Evolutionary conservation across 2,113 vertebrate species (phyloP), one percentile per base, ranked within the genome.

Genomic region (human (Homo sapiens)): DNA sequence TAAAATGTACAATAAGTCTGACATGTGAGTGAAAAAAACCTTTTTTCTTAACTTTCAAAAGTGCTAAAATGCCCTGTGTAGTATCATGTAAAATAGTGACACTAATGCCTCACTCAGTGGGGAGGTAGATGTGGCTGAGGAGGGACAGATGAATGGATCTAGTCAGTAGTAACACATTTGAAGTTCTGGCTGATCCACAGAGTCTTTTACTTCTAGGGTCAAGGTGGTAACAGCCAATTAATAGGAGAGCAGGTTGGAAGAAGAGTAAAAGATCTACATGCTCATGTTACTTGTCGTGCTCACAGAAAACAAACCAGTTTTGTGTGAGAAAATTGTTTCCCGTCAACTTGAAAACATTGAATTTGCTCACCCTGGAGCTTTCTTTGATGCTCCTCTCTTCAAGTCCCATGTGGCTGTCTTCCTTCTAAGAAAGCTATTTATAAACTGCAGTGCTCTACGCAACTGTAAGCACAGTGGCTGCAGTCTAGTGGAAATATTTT

Each of bases 151-250:
- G 87, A 96, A 89, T 75, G 85, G 83, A 6, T 75, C 48, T 30
- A 73, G 75, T 80, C 8, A 7, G 76, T 18, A 70, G 75, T 45
- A 30, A 59, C 10, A 13, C 85, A 75, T 91, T 86, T 96, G 89
- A 97, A 97, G 93, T 93, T 72, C 85, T 81, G 81, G 30, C 81
- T 82, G 81, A 95, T 97, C 94, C 95, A 89, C 57, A 79, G 90
- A 43, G 72, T 82, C 94, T 97, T 97, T 97, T 64, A 73, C 70
- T 96, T 83, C 83, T 25, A 48, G 68, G 97, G 90, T 95, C 88
- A 96, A 97, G 48, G 83, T 87, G 87, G 38, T 90, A 94, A 57
- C 38, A 90, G 72, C 76, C 72, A 93, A 81, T 96, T 97, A 95
- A 73, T 23, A 89, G 86, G 68, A 93, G 87, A 64, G 16, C 52